phyloP scores from a whole-genome alignment of 2,797 vertebrate genomes.

The Gobio occitaniae region DNA sequence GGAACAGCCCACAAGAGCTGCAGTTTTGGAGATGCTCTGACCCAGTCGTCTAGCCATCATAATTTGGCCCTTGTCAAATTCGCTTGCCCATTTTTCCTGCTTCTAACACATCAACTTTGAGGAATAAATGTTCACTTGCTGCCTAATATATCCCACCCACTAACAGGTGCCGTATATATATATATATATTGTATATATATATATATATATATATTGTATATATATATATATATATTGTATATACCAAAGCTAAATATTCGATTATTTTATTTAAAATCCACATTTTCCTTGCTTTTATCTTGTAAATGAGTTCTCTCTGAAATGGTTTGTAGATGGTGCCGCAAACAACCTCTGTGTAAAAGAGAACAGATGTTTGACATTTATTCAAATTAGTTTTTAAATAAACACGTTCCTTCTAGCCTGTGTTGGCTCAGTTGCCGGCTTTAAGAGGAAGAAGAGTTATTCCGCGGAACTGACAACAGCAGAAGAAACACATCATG shows the following conservation, averaged over 20 bases:
- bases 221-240: too few species aligned
- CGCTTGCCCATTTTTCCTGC: too few species aligned
- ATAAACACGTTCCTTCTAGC: not conserved
- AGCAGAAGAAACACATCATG: not conserved
- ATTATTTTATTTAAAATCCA: not conserved
- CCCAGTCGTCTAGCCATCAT: too few species aligned
- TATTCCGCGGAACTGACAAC: not conserved
- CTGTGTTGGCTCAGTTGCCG: not conserved
- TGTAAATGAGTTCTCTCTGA: not conserved
- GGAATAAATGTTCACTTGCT: too few species aligned
- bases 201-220: too few species aligned
- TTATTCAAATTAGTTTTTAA: not conserved
- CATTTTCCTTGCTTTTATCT: conserved; percentile 32
- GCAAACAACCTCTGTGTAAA: not conserved
- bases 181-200: too few species aligned
- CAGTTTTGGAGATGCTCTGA: too few species aligned
- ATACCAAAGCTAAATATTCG: not conserved
- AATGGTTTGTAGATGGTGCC: not conserved
- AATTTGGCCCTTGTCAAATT: too few species aligned
- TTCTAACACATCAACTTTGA: too few species aligned
- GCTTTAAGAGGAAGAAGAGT: not conserved
- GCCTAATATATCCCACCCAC: too few species aligned
- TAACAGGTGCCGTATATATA: too few species aligned
- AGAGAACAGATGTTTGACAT: not conserved
- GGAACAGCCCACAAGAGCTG: too few species aligned